phyloP scores from a whole-genome alignment of 2,113 vertebrate genomes.

The Colius striatus region DNA sequence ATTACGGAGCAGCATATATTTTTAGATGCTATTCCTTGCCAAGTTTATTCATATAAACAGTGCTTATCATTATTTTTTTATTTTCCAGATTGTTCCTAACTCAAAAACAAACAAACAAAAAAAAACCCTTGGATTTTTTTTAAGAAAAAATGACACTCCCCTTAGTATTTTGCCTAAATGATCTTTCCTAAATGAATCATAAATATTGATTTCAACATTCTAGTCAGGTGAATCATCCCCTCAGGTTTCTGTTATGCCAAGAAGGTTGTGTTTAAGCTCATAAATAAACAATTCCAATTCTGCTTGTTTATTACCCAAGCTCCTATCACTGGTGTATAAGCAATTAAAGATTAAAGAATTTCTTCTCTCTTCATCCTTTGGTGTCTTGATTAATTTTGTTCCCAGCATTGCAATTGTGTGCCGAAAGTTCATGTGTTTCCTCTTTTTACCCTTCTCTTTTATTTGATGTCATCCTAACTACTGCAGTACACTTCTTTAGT shows the following conservation, averaged over 20 bases:
- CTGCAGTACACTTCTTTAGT: not conserved
- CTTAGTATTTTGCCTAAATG: not conserved
- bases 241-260: conserved; percentile 17
- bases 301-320: conserved; percentile 47
- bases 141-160: not conserved
- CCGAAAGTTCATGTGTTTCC: not conserved
- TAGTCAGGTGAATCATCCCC: not conserved
- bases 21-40: not conserved
- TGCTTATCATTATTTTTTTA: not conserved
- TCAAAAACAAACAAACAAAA: not conserved
- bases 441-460: conserved; percentile 21
- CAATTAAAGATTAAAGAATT: conserved; percentile 70
- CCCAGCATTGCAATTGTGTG: conserved; percentile 5
- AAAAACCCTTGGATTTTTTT: not conserved
- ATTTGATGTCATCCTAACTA: not conserved
- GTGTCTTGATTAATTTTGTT: conserved; percentile 66
- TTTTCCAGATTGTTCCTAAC: not conserved
- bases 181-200: not conserved
- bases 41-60: not conserved
- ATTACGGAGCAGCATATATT: not conserved
- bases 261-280: conserved; percentile 34
- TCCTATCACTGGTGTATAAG: conserved; percentile 6
- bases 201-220: conserved; percentile 46
- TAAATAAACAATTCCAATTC: conserved; percentile 67
- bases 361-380: conserved; percentile 22